These are phyloP conservation scores for Sparidentex hasta DNA, from an alignment of 2,797 vertebrate species.

Conservation along the genomic window DNA sequence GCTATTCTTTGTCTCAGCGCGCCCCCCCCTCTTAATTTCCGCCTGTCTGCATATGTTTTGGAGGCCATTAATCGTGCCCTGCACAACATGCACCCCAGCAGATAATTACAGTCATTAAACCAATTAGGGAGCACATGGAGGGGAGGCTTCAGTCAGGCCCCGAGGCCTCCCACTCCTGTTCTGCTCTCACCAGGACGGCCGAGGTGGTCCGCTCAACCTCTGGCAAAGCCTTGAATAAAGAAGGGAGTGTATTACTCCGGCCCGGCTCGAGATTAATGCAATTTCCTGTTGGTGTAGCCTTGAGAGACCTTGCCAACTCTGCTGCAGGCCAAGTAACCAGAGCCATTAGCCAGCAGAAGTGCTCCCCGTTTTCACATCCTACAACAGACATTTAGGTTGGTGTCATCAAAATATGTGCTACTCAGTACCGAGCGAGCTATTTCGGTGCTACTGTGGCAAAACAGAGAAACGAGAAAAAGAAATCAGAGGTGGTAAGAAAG, in stretches of 20 bases:
- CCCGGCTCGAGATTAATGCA: conserved; percentile 82
- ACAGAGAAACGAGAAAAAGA: conserved; percentile 53
- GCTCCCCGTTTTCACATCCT: conserved; percentile 55
- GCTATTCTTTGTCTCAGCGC: conserved; percentile 64
- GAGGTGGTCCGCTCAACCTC: conserved; percentile 81
- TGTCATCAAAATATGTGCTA: conserved; percentile 75
- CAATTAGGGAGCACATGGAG: conserved; percentile 88
- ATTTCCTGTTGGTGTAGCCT: conserved; percentile 85
- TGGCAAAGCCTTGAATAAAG: conserved; percentile 76
- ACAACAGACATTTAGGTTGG: conserved; percentile 46
- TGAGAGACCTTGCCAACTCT: conserved; percentile 75
- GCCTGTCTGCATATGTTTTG: conserved; percentile 86
- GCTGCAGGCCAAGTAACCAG: conserved; percentile 71
- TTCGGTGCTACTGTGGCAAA: conserved; percentile 56
- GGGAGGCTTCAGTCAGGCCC: conserved; percentile 80
- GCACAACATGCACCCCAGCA: conserved; percentile 87
- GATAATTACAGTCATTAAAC: conserved; percentile 90
- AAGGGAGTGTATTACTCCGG: conserved; percentile 80
- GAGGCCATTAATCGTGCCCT: conserved; percentile 86
- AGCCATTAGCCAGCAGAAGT: conserved; percentile 61
- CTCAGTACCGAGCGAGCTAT: conserved; percentile 53
- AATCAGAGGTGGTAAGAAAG: conserved; percentile 71
- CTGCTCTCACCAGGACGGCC: conserved; percentile 74
- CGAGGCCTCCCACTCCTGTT: conserved; percentile 78
- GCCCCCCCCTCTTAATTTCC: conserved; percentile 69